Conservation (phyloP, 2,888 invertebrate species). For the Oscheius sp. region DNA sequence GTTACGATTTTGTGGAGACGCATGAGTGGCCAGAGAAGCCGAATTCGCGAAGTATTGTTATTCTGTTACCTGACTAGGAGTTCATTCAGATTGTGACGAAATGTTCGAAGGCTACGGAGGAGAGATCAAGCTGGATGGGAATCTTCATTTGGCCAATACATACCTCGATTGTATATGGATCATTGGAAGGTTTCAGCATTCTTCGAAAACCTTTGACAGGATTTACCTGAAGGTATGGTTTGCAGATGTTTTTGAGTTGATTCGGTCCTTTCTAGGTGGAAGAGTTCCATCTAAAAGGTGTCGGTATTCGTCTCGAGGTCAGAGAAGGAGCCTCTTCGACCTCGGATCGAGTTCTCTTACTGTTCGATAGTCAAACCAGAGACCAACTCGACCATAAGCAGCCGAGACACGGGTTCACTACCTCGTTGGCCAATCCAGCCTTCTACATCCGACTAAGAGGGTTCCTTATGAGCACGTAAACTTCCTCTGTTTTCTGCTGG, state of each 20-base stretch:
- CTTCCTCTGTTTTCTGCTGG: neutral
- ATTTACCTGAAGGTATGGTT: slow-evolving; percentile 49
- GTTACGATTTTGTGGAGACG: slow-evolving; percentile 56
- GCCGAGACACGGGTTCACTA: slow-evolving; percentile 74
- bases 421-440: slow-evolving; percentile 79
- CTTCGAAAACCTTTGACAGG: slow-evolving; percentile 45
- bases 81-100: slow-evolving; percentile 58
- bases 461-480: slow-evolving; percentile 77
- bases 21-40: slow-evolving; percentile 50
- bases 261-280: slow-evolving; percentile 40
- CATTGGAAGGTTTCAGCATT: slow-evolving; percentile 45
- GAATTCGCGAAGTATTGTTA: slow-evolving; percentile 38
- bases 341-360: slow-evolving; percentile 76
- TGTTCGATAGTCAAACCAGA: slow-evolving; percentile 45
- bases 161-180: slow-evolving; percentile 65
- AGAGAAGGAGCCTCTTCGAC: slow-evolving; percentile 81
- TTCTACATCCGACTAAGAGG: slow-evolving; percentile 82
- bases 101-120: slow-evolving; percentile 57
- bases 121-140: slow-evolving; percentile 44
- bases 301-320: slow-evolving; percentile 76
- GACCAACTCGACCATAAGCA: slow-evolving; percentile 51
- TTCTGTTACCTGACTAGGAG: neutral
- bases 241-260: no score
- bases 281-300: slow-evolving; percentile 55
- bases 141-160: slow-evolving; percentile 42